Evolutionary conservation across 2,797 vertebrate species (phyloP), one percentile per base, ranked within the genome.

Genomic region (Spheniscus humboldti): DNA sequence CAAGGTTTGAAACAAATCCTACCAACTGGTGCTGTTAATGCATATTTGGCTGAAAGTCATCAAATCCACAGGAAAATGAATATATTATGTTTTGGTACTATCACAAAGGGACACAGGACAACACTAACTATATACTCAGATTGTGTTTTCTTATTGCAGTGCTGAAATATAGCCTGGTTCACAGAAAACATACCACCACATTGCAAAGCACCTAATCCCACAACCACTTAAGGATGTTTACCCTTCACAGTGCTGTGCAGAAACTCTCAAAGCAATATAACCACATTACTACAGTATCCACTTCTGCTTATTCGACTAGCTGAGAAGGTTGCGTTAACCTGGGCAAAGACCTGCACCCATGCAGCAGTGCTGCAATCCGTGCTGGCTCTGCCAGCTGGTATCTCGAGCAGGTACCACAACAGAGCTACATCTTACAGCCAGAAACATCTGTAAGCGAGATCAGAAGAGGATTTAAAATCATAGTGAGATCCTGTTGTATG

Each of bases 271-370:
- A 45, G 35, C 17, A 1, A 6, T 6, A 15, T 1, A 37, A 23
- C 22, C 20, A 11, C 48, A 11, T 23, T 7, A 17, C 31, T 43
- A 8, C 0, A 14, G 16, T 1, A 35, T 5, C 37, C 22, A 6
- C 10, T 16, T 24, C 23, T 64, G 37, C n/a, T 62, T 27, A 33
- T 14, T 28, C 31, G 31, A 14, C n/a, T 3, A 11, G 22, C 43
- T 1, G 30, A 43, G 72, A 48, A 50, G 27, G 72, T 27, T 27
- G 56, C 31, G 5, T 23, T 35, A 56, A 31, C 11, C 24, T 2
- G 3, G 20, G 24, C n/a, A 55, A 41, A 64, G 48, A 39, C n/a
- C 12, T 10, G 10, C 0, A 2, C 3, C 66, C 25, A 2, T 1
- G 27, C 30, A 52, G 35, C 24, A 7, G 35, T 2, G 25, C 63